Base-by-base conservation (phyloP, 2,797 vertebrate species). In the Cynopterus sphinx region DNA sequence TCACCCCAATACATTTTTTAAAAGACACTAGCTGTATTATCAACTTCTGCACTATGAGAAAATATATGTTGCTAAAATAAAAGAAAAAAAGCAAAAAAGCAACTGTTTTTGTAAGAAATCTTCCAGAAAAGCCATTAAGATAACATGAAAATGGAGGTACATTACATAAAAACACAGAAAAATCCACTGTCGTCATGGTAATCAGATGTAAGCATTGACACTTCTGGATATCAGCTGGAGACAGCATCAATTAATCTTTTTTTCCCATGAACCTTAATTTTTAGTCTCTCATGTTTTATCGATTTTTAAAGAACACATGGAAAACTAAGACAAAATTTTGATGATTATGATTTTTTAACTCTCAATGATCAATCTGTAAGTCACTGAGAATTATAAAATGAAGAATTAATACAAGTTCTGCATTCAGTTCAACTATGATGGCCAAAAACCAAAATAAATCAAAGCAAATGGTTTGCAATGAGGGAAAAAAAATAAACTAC, bases 291-390 rank as follows among this genome's bases (percentile, higher is more conserved):
- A n/a, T 55, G 91, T 70, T 96, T 96, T 86, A 94, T 77, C 51
- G 85, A 89, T 89, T 93, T 97, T 96, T 97, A 96, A 97, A 61
- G 75, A 95, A 24, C 57, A 74, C 12, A 61, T 36, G 12, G 90
- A 79, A 22, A 5, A 3, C 31, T 73, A 79, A 24, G 33, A 87
- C 19, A 46, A 68, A 90, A 84, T 87, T 92, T 88, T 63, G 51
- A 83, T 22, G 51, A 1, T 7, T 55, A 61, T 3, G 10, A 39
- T 85, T 61, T 88, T 36, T 11, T 83, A 65, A 73, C 77, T 16
- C 51, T 55, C 65, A 92, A 9, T 36, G 15, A 41, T 75, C 57
- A 71, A 78, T 41, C 41, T 86, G 53, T 26, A 93, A 73, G 85
- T 77, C 70, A 75, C 9, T 68, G 28, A 86, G 13, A 95, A 86